Conservation (phyloP, 1,140 invertebrate species). For the Drosophila repletoides region DNA sequence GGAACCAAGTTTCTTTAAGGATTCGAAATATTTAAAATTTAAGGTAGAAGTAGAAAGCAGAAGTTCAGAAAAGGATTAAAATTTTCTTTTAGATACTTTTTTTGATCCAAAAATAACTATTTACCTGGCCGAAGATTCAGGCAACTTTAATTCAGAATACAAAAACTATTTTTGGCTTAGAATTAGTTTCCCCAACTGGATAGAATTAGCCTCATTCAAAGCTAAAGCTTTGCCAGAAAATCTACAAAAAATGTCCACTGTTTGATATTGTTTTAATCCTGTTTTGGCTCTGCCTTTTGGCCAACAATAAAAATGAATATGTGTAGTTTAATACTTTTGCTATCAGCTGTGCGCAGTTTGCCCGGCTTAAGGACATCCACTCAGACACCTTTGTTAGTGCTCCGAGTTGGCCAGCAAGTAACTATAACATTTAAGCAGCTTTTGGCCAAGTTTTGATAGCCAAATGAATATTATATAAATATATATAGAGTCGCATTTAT, state of each 20-base stretch:
- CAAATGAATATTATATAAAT: slow-evolving; percentile 53
- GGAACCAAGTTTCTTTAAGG: not conserved
- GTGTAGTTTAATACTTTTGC: slow-evolving; percentile 59
- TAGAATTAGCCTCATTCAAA: no score
- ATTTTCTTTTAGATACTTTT: no score
- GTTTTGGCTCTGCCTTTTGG: not conserved
- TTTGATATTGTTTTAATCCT: no score
- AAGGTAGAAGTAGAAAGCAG: no score
- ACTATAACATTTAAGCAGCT: slow-evolving; percentile 77
- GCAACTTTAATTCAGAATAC: no score
- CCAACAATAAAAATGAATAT: slow-evolving; percentile 61
- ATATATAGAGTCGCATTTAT: slow-evolving; percentile 37
- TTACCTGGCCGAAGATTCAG: no score
- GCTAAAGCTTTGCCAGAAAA: no score
- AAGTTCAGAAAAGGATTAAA: no score
- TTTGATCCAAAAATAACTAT: no score
- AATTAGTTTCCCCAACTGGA: no score
- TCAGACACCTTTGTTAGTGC: slow-evolving; percentile 48
- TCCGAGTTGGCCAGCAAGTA: slow-evolving; percentile 51
- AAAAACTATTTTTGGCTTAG: no score
- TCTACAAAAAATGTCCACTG: no score
- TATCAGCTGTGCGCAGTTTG: slow-evolving; percentile 56
- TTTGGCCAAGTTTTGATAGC: slow-evolving; percentile 71
- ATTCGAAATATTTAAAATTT: not conserved
- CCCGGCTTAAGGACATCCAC: slow-evolving; percentile 23